Percentiles rank a stretch among this genome's conserved stretches.
Evolutionary conservation across 1,140 invertebrate genomes (phyloP).

Genomic region (Drosophila kepulauana): DNA sequence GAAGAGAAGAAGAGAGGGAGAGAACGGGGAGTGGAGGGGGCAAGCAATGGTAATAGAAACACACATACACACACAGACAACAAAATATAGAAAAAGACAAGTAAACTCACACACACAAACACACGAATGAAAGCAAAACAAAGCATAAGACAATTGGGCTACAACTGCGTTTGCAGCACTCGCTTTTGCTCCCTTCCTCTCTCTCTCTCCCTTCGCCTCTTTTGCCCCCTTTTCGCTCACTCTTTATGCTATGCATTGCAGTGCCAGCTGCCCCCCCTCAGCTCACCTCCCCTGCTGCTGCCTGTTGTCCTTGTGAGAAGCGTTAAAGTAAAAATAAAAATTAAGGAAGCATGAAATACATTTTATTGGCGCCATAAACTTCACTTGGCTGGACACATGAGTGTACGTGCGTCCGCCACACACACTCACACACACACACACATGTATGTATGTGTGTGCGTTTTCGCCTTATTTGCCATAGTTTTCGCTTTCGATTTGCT

Average conservation of each 20-base stretch:
- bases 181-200: background rate
- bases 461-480: constrained; percentile 63
- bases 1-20: background rate
- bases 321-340: constrained; percentile 84
- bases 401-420: constrained; percentile 71
- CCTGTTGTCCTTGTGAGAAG: constrained; percentile 67
- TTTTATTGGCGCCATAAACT: constrained; percentile 85
- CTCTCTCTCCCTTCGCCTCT: background rate
- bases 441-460: constrained; percentile 17
- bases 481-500: constrained; percentile 82
- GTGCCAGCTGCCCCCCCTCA: background rate
- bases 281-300: background rate
- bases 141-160: constrained; percentile 45
- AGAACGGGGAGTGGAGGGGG: background rate
- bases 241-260: constrained; percentile 18
- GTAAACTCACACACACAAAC: constrained; percentile 1
- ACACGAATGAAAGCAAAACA: constrained; percentile 31
- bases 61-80: constrained; percentile 5
- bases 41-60: constrained; percentile 37
- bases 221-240: background rate
- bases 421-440: constrained; percentile 42
- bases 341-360: constrained; percentile 85
- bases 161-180: constrained; percentile 47
- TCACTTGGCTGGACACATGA: constrained; percentile 85
- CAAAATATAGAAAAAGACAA: constrained; percentile 15